Base-by-base conservation (phyloP, 2,797 vertebrate species). In the Cyprinodon diabolis region DNA sequence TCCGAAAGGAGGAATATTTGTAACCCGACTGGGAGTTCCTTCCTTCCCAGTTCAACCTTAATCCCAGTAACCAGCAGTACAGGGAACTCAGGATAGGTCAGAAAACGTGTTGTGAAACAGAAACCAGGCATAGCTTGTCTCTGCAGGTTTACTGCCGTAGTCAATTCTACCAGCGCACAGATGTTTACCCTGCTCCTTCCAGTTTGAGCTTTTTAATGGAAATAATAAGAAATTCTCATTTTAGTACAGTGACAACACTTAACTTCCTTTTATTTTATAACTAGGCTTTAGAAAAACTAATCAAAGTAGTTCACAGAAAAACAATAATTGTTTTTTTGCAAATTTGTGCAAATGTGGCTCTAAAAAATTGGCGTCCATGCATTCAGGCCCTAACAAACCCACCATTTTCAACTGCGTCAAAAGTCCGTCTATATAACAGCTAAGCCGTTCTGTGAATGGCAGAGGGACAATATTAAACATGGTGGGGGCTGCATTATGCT, bases 101-200 rank as follows among this genome's bases (percentile, higher is more conserved):
- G 72, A 66, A 68, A 78, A 75, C 37, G 15, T 21, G 54, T 80
- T 86, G 74, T 5, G n/a, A 87, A 85, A 87, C 77, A 54, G 72
- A 83, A 84, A 84, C 70, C 80, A 72, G 66, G 7, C n/a, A 10
- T 14, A 45, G 40, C 40, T 47, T 47, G 62, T 65, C 62, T 37
- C 67, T 21, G 65, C 56, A 25, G 49, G 51, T 66, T 45, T 43
- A 25, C 62, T 60, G 57, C 45, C 43, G 35, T 69, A 66, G 54
- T 65, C 68, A 68, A 21, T 52, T 40, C 23, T 54, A 58, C 68
- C 56, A 2, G 2, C 60, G 72, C 68, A 74, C 8, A 12, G 23
- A 35, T 21, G 2, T 47, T 8, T 47, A 69, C 11, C 12, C 12
- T 4, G 37, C 40, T 43, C 60, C 5, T 43, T n/a, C 37, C 10